phyloP scores from a whole-genome alignment of 2,797 vertebrate genomes.

The Mus caroli region DNA sequence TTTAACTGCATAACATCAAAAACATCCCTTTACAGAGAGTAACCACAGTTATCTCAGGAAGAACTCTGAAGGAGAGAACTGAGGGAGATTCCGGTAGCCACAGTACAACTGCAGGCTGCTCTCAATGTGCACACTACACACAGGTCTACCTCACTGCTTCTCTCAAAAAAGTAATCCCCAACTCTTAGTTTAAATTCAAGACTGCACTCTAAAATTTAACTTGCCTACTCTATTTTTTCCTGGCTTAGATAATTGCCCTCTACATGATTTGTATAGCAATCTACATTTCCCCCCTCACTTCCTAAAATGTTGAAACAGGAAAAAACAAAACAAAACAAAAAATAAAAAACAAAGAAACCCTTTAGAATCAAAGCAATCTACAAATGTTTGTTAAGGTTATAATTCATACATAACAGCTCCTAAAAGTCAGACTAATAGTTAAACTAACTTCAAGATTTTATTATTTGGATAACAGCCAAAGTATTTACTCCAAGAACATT shows the following conservation, averaged over 20 bases:
- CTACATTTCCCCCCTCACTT: neutral
- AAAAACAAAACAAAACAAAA: neutral
- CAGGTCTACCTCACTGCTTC: neutral
- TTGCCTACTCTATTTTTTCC: neutral
- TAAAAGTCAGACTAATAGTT: neutral
- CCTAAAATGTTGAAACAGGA: neutral
- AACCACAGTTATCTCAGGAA: neutral
- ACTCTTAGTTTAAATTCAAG: neutral
- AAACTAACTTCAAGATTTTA: constrained; percentile 18
- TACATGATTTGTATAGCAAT: neutral
- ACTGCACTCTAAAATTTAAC: neutral
- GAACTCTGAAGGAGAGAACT: neutral
- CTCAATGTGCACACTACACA: neutral
- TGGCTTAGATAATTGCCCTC: neutral
- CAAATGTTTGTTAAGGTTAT: neutral
- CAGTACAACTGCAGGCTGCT: neutral
- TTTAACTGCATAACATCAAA: neutral
- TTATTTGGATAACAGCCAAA: neutral
- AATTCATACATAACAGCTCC: neutral
- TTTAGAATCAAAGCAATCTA: neutral
- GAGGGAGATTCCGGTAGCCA: neutral
- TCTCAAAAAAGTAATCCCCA: constrained; percentile 17
- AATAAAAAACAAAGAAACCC: neutral
- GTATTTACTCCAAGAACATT: neutral
- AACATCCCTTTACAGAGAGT: neutral